These are phyloP conservation scores for Idaea biselata DNA, from an alignment of 2,888 invertebrate species.

Conservation along the genomic window DNA sequence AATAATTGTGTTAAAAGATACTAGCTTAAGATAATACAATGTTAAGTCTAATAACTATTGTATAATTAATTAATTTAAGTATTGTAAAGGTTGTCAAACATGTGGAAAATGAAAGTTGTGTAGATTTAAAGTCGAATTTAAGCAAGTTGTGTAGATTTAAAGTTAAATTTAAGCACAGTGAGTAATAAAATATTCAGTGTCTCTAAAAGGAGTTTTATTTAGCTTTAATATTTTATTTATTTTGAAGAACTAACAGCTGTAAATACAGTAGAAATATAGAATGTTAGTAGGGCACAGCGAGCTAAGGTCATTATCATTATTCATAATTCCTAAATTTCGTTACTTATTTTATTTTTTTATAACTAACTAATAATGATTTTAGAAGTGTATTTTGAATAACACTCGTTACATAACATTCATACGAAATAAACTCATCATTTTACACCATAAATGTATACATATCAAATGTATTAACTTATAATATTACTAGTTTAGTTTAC, in stretches of 20 bases:
- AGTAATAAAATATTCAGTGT: background rate
- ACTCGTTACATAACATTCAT: background rate
- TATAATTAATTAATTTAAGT: too few relatives aligned
- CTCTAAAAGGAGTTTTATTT: background rate
- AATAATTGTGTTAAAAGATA: background rate
- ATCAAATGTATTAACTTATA: background rate
- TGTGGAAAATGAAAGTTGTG: too few relatives aligned
- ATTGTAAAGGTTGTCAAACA: too few relatives aligned
- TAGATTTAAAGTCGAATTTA: background rate
- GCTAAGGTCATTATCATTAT: too few relatives aligned
- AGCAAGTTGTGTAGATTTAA: background rate
- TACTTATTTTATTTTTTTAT: too few relatives aligned
- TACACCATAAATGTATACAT: background rate
- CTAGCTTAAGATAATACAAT: background rate
- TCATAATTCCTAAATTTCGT: too few relatives aligned
- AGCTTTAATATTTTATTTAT: background rate
- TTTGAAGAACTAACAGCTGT: too few relatives aligned
- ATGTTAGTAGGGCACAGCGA: too few relatives aligned
- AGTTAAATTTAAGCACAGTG: background rate
- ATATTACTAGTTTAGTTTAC: background rate
- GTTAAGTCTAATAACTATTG: background rate
- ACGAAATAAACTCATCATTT: background rate
- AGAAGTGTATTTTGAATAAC: background rate
- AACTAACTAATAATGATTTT: too few relatives aligned
- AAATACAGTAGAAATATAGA: too few relatives aligned